Evolutionary conservation across 2,113 vertebrate species (phyloP).

Genomic region (Chascanopsetta lugubris): DNA sequence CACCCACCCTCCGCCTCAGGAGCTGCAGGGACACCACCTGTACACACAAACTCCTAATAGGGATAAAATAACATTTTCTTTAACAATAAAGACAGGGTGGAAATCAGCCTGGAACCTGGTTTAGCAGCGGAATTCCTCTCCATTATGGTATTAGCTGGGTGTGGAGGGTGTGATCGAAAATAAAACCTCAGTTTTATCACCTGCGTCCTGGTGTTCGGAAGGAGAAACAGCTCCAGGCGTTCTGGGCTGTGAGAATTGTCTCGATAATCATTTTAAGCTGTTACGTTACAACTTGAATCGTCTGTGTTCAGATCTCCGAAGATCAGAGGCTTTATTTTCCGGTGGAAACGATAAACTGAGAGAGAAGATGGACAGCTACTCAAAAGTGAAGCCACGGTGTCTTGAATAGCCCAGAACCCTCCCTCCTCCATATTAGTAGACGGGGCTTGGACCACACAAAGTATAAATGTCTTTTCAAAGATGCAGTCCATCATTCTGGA

Average conservation of each 20-base stretch:
- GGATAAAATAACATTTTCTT: conserved; percentile 57
- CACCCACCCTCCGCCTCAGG: conserved; percentile 22
- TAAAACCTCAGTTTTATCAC: conserved; percentile 21
- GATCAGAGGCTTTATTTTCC: not conserved
- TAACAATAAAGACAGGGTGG: conserved; percentile 35
- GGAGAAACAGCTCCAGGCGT: conserved; percentile 36
- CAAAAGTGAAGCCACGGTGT: too few species aligned
- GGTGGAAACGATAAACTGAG: not conserved
- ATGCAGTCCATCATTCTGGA: too few species aligned
- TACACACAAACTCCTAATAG: conserved; percentile 54
- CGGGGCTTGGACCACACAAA: too few species aligned
- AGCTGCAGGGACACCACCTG: conserved; percentile 49
- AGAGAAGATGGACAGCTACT: too few species aligned
- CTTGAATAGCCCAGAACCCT: too few species aligned
- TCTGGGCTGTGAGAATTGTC: conserved; percentile 23
- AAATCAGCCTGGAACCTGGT: conserved; percentile 42
- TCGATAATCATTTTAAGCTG: conserved; percentile 5
- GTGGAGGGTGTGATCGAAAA: conserved; percentile 16
- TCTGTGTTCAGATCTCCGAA: conserved; percentile 1
- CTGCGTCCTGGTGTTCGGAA: conserved; percentile 9
- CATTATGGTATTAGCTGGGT: conserved; percentile 27
- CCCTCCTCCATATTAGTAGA: too few species aligned
- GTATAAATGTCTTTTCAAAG: too few species aligned
- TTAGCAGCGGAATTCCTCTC: conserved; percentile 24
- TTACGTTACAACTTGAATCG: conserved; percentile 35